Conservation (phyloP, 2,113 vertebrate species). For the Xyliphius kryptos region DNA sequence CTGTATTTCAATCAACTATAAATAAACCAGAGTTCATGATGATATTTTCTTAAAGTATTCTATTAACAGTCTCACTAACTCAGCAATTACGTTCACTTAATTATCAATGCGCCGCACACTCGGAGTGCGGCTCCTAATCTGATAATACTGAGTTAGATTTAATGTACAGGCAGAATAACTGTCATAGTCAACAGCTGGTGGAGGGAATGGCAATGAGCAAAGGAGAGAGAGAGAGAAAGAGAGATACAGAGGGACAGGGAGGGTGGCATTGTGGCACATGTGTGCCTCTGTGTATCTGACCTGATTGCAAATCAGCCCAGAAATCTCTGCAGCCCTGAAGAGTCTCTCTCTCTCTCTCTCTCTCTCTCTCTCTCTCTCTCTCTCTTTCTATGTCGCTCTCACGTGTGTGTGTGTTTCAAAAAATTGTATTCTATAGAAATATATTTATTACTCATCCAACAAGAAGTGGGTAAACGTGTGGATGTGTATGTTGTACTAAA, state of each 20-base stretch:
- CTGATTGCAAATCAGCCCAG: constrained; percentile 70
- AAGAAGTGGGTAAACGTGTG: constrained; percentile 14
- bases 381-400: not conserved
- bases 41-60: too few relatives aligned
- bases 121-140: constrained; percentile 1
- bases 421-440: constrained; percentile 24
- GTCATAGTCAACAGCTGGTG: constrained; percentile 23
- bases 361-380: constrained; percentile 1
- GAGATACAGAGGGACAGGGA: constrained; percentile 33
- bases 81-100: not conserved
- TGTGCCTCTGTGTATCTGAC: constrained; percentile 66
- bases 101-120: not conserved
- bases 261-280: constrained; percentile 63
- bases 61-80: too few relatives aligned
- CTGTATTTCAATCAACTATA: too few relatives aligned
- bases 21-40: too few relatives aligned
- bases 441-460: constrained; percentile 2
- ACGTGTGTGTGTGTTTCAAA: constrained; percentile 6
- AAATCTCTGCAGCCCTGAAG: constrained; percentile 61
- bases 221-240: constrained; percentile 28
- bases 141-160: constrained; percentile 7
- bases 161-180: constrained; percentile 2
- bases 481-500: constrained; percentile 3
- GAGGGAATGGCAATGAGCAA: constrained; percentile 19
- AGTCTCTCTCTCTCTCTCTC: constrained; percentile 46